Percentiles rank a stretch among this genome's conserved stretches.
phyloP scores from a whole-genome alignment of 2,888 invertebrate genomes.

The Leucoma salicis region DNA sequence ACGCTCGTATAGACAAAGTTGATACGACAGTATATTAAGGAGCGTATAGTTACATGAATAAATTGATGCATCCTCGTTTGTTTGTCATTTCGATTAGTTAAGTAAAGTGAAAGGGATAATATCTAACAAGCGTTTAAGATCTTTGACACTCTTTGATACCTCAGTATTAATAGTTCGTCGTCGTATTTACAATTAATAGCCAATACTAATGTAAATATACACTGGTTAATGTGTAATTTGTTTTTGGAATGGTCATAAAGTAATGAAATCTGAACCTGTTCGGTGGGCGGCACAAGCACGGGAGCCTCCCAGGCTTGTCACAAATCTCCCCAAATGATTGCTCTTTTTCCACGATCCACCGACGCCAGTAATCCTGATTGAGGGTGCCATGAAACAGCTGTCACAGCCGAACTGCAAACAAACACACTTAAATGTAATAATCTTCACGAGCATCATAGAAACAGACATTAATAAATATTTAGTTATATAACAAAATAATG shows the following conservation, averaged over 20 bases:
- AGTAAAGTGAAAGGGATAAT: not conserved
- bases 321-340: slow-evolving; percentile 90
- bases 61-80: not conserved
- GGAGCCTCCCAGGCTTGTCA: slow-evolving; percentile 67
- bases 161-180: not conserved
- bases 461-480: too few species aligned
- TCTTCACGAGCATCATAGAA: too few species aligned
- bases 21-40: not conserved
- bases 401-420: slow-evolving; percentile 88
- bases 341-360: slow-evolving; percentile 91
- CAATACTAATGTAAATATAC: not conserved
- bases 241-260: not conserved
- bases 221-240: not conserved
- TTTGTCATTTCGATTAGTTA: slow-evolving; percentile 4
- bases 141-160: too few species aligned
- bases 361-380: slow-evolving; percentile 90
- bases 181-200: not conserved
- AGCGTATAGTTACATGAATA: slow-evolving; percentile 1
- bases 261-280: slow-evolving; percentile 34
- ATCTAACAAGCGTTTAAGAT: too few species aligned
- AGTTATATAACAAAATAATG: too few species aligned
- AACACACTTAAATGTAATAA: slow-evolving; percentile 4
- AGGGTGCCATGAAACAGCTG: slow-evolving; percentile 94
- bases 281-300: slow-evolving; percentile 34
- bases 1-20: slow-evolving; percentile 3